Percentiles rank a stretch among this genome's conserved stretches.
These are phyloP conservation scores for Cacatua alba DNA, from an alignment of 2,113 vertebrate genomes.

Conservation along the genomic window DNA sequence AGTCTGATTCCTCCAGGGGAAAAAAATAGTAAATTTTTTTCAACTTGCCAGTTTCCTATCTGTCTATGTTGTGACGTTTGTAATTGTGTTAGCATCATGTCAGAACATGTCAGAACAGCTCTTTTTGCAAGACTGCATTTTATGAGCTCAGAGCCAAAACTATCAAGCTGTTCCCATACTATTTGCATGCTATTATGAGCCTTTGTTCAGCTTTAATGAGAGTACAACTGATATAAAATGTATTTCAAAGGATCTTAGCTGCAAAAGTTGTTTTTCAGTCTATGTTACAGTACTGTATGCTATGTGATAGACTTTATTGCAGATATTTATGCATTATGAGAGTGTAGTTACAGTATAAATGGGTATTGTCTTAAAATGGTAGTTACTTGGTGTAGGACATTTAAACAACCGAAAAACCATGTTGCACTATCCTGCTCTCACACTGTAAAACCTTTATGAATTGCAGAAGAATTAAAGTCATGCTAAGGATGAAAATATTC, in stretches of 20 bases:
- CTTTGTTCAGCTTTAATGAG: not conserved
- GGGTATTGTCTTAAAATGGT: not conserved
- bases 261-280: not conserved
- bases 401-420: not conserved
- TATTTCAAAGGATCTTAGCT: not conserved
- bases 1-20: not conserved
- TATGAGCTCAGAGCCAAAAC: not conserved
- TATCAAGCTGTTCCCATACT: not conserved
- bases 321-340: not conserved
- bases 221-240: not conserved
- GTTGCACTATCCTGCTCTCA: not conserved
- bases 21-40: not conserved
- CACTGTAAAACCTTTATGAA: not conserved
- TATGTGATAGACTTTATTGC: not conserved
- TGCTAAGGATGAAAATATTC: not conserved
- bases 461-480: not conserved
- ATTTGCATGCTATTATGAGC: not conserved
- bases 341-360: not conserved
- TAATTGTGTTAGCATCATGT: not conserved
- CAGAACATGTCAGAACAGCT: not conserved
- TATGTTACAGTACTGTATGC: not conserved
- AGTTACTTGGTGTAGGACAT: fast-evolving
- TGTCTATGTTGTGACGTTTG: not conserved
- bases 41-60: not conserved
- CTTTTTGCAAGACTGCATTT: not conserved